These are phyloP conservation scores for Rhinogobius similis DNA, from an alignment of 2,113 vertebrate genomes.

Conservation along the genomic window DNA sequence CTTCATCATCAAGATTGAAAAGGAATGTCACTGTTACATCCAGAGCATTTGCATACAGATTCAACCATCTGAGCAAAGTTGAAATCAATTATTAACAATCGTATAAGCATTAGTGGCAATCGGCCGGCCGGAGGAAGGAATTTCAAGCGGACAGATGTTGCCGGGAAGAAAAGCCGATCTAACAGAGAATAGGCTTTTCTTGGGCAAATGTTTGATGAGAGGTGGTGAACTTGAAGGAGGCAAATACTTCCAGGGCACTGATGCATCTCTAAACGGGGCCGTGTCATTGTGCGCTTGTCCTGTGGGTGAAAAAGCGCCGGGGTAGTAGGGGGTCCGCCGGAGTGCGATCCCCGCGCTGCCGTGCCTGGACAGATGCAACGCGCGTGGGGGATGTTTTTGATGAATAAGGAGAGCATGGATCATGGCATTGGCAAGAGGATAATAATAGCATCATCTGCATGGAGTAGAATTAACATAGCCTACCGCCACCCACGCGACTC, in stretches of 20 bases:
- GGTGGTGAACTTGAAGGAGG: constrained; percentile 66
- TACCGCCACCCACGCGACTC: constrained; percentile 66
- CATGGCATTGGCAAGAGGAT: constrained; percentile 52
- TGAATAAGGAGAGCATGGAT: constrained; percentile 67
- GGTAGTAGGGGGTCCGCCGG: constrained; percentile 35
- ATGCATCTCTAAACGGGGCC: constrained; percentile 64
- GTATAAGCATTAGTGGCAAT: background rate
- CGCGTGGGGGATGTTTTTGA: constrained; percentile 57
- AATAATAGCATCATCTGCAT: constrained; percentile 70
- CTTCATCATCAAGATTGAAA: background rate
- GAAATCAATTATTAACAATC: constrained; percentile 3
- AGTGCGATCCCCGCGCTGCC: constrained; percentile 41
- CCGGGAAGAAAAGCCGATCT: constrained; percentile 14
- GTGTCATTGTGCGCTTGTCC: constrained; percentile 66
- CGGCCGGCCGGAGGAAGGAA: background rate
- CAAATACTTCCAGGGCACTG: constrained; percentile 65
- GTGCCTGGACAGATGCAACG: constrained; percentile 63
- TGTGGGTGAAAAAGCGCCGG: constrained; percentile 30
- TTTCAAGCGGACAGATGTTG: constrained; percentile 31
- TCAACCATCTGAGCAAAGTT: background rate
- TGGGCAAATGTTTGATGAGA: constrained; percentile 67
- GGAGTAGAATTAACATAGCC: constrained; percentile 64
- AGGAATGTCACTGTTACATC: background rate
- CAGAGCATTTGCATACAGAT: background rate
- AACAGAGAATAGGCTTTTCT: constrained; percentile 30